phyloP scores from a whole-genome alignment of 23 tunicate species.

The Styela plicata region DNA sequence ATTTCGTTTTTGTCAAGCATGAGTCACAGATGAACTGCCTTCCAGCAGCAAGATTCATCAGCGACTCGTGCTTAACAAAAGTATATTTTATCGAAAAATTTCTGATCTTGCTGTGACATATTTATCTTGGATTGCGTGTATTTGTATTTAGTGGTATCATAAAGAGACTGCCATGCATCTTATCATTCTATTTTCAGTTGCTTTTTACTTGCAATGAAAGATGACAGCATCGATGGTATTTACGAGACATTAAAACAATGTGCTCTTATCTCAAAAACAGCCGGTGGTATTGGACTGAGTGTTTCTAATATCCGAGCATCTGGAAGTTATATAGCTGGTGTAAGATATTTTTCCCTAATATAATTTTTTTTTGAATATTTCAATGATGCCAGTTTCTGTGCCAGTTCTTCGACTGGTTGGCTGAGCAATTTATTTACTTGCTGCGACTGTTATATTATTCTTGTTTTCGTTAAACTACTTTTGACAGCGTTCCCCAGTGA shows the following conservation, averaged over 20 bases:
- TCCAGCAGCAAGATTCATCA: too few species aligned
- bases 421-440: too few species aligned
- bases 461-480: too few species aligned
- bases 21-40: too few species aligned
- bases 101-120: constrained; percentile 28
- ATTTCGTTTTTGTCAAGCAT: too few species aligned
- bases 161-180: background rate
- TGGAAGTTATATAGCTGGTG: constrained; percentile 99
- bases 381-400: too few species aligned
- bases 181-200: constrained; percentile 70
- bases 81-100: background rate
- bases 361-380: too few species aligned
- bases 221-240: constrained; percentile 97
- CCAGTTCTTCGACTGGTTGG: too few species aligned
- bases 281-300: constrained; percentile 98
- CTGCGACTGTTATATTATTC: too few species aligned
- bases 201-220: constrained; percentile 88
- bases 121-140: background rate
- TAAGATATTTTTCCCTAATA: too few species aligned
- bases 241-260: constrained; percentile 96
- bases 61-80: too few species aligned
- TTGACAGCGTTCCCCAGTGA: background rate
- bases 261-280: constrained; percentile 94
- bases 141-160: background rate
- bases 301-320: constrained; percentile 82